Percentiles rank a stretch among this genome's conserved stretches.
Evolutionary conservation across 2,888 invertebrate species (phyloP).

Genomic region (Leptinotarsa juncta): DNA sequence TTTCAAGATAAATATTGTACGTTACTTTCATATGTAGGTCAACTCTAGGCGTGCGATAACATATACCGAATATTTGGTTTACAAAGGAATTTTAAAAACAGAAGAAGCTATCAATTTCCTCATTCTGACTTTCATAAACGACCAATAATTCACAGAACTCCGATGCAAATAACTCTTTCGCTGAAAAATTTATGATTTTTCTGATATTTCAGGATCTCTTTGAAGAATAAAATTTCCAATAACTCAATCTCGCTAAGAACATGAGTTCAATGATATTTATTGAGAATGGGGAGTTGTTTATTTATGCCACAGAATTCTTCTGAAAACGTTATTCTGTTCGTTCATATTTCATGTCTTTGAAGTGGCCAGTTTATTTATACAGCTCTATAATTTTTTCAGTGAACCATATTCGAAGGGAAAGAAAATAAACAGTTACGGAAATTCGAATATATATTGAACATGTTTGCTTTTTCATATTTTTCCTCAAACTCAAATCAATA

Average conservation of each 20-base stretch:
- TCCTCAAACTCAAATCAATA: not conserved
- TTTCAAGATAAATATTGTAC: no score
- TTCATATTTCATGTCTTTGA: constrained; percentile 22
- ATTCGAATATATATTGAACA: not conserved
- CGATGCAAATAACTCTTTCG: not conserved
- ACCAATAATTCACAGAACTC: not conserved
- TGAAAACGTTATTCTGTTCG: not conserved
- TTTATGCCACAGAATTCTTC: constrained; percentile 7
- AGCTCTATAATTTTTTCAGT: constrained; percentile 1
- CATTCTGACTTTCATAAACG: not conserved
- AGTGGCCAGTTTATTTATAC: constrained; percentile 23
- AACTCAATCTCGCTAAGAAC: not conserved
- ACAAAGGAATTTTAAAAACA: not conserved
- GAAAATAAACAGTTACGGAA: constrained; percentile 8
- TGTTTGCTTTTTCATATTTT: not conserved
- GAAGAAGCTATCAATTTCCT: not conserved
- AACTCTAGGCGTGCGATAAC: no score
- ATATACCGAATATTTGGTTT: no score
- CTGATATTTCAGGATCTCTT: constrained; percentile 16
- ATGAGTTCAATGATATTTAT: not conserved
- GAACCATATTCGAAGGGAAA: constrained; percentile 7
- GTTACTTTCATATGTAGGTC: no score
- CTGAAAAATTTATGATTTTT: not conserved
- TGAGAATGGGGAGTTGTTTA: constrained; percentile 7
- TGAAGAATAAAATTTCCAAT: constrained; percentile 15